These are phyloP conservation scores for Brachynemurus nebulosus DNA, from an alignment of 2,888 invertebrate species.

Conservation along the genomic window DNA sequence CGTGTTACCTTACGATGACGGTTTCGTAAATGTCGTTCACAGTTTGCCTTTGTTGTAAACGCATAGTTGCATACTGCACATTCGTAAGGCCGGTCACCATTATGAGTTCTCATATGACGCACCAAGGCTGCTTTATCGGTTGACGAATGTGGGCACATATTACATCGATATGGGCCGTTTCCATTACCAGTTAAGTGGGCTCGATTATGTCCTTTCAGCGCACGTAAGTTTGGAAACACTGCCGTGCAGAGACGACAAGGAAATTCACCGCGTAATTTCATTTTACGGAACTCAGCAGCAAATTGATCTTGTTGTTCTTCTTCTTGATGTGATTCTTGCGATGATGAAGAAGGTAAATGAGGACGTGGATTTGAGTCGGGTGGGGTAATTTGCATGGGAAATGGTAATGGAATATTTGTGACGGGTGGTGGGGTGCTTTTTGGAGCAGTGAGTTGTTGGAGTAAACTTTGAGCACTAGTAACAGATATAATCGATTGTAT, in stretches of 20 bases:
- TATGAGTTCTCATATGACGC: constrained; percentile 86
- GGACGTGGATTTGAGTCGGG: constrained; percentile 6
- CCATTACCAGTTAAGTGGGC: constrained; percentile 67
- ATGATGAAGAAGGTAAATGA: not conserved
- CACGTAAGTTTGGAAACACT: constrained; percentile 76
- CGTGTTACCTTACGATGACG: constrained; percentile 75
- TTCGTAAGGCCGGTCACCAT: constrained; percentile 89
- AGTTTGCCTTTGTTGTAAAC: constrained; percentile 95
- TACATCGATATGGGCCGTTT: constrained; percentile 76
- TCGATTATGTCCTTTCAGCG: constrained; percentile 81
- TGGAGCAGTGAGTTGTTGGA: constrained; percentile 45
- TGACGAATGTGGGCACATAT: constrained; percentile 82
- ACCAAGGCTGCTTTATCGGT: constrained; percentile 84
- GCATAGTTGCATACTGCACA: constrained; percentile 92
- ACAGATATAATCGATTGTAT: constrained; percentile 73
- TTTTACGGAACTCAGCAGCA: constrained; percentile 71
- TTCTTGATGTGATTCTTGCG: constrained; percentile 27
- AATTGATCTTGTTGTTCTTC: constrained; percentile 74
- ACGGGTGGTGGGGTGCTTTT: constrained; percentile 30
- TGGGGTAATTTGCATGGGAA: constrained; percentile 23
- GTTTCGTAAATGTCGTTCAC: constrained; percentile 87
- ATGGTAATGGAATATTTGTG: constrained; percentile 34
- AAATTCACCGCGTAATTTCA: constrained; percentile 81
- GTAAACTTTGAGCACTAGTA: constrained; percentile 51
- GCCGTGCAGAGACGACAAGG: constrained; percentile 81